Evolutionary conservation across 2,888 invertebrate species (phyloP).

Genomic region (Drosophila antonietae): DNA sequence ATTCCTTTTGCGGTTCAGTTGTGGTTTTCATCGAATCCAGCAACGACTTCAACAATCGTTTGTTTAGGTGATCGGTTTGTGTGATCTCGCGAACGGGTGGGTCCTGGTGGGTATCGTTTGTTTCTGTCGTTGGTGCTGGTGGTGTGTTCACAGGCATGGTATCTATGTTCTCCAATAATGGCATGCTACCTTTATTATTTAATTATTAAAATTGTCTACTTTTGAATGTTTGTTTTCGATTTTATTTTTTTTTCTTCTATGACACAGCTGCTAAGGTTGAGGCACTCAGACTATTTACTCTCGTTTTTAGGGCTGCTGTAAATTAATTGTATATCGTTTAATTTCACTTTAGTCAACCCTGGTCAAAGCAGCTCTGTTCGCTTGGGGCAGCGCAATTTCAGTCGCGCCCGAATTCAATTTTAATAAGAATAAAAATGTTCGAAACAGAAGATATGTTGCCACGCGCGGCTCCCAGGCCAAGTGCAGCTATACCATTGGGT

Average conservation of each 20-base stretch:
- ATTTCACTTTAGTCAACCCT: conserved; percentile 1
- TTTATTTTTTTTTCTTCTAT: conserved; percentile 9
- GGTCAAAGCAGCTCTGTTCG: conserved; percentile 19
- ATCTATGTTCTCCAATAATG: conserved; percentile 70
- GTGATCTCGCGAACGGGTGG: conserved; percentile 74
- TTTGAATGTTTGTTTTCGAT: background rate
- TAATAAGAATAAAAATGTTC: conserved; percentile 65
- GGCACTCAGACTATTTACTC: background rate
- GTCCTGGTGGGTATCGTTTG: conserved; percentile 39
- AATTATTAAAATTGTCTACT: background rate
- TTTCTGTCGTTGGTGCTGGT: conserved; percentile 39
- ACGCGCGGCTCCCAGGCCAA: conserved; percentile 80
- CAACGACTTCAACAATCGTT: conserved; percentile 77
- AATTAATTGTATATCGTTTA: background rate
- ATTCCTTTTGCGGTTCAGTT: conserved; percentile 24
- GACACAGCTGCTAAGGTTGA: conserved; percentile 30
- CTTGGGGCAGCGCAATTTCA: conserved; percentile 20
- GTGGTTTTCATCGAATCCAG: conserved; percentile 74
- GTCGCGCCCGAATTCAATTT: conserved; percentile 65
- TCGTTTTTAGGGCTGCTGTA: conserved; percentile 31
- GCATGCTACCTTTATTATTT: conserved; percentile 58
- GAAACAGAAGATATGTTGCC: conserved; percentile 83
- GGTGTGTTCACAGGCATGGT: conserved; percentile 42
- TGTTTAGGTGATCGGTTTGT: conserved; percentile 82
- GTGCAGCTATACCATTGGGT: conserved; percentile 52